phyloP scores from a whole-genome alignment of 2,113 vertebrate species.

The Nesogale talazaci region DNA sequence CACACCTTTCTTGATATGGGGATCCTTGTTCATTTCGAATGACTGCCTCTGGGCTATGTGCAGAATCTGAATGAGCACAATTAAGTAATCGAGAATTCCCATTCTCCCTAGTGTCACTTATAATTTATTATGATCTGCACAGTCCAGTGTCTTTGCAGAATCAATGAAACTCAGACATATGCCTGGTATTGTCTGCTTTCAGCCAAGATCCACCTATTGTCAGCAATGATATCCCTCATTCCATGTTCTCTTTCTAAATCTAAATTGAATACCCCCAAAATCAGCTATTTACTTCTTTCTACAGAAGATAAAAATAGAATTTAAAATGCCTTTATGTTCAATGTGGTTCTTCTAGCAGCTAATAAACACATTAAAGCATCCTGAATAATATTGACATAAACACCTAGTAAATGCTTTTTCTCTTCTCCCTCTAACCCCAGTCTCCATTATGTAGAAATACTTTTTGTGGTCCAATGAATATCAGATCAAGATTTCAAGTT shows the following conservation, averaged over 20 bases:
- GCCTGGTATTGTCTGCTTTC: no score
- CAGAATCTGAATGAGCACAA: no score
- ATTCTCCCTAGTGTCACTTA: no score
- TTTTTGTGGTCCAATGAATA: not conserved
- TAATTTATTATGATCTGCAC: no score
- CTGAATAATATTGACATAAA: not conserved
- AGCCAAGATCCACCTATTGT: no score
- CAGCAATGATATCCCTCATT: no score
- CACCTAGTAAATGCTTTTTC: not conserved
- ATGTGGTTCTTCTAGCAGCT: not conserved
- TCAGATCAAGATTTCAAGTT: not conserved
- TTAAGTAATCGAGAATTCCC: no score
- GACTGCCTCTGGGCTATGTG: no score
- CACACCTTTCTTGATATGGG: no score
- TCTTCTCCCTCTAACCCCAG: not conserved
- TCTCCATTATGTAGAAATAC: not conserved
- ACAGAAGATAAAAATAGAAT: constrained; percentile 5
- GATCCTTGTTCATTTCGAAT: no score
- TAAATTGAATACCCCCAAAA: constrained; percentile 36
- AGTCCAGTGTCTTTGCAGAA: no score
- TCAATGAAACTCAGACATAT: no score
- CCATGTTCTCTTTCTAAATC: not conserved
- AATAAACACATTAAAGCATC: not conserved
- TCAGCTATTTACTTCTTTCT: not conserved
- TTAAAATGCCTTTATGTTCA: constrained; percentile 11